phyloP scores from a whole-genome alignment of 2,888 invertebrate species.

The Eupeodes luniger region DNA sequence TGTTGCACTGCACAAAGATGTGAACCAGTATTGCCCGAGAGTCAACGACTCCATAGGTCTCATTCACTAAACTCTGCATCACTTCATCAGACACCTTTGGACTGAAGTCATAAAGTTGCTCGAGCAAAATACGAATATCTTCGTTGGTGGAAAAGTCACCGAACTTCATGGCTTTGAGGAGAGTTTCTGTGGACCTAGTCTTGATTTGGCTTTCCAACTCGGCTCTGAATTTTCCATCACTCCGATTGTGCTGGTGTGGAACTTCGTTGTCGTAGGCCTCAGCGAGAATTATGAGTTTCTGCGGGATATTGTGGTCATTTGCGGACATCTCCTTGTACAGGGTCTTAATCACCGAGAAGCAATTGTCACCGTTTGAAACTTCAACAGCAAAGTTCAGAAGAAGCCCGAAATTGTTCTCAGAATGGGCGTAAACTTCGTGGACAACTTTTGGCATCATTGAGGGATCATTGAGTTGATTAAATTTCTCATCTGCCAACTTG shows the following conservation, averaged over 20 bases:
- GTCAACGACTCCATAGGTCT: constrained; percentile 18
- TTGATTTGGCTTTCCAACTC: neutral
- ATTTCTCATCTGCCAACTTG: constrained; percentile 25
- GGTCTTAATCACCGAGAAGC: neutral
- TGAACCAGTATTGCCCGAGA: neutral
- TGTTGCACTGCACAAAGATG: constrained; percentile 7
- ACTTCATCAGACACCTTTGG: constrained; percentile 17
- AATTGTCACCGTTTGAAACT: neutral
- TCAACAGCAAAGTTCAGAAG: constrained; percentile 27
- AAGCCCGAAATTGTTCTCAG: neutral
- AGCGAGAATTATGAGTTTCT: constrained; percentile 13
- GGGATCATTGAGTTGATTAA: neutral
- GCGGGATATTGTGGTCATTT: neutral
- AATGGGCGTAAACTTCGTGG: constrained; percentile 35
- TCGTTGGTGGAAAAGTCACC: constrained; percentile 12
- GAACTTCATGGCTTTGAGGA: constrained; percentile 13
- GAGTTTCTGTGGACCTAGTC: neutral
- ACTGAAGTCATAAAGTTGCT: constrained; percentile 22
- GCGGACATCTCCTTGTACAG: constrained; percentile 2
- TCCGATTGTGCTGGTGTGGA: neutral
- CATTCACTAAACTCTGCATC: neutral
- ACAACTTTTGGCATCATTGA: neutral
- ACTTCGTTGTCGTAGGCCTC: constrained; percentile 1
- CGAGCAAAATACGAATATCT: neutral
- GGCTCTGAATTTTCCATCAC: neutral